Conservation (phyloP, 2,888 invertebrate genomes). For the Plagiodera versicolora region DNA sequence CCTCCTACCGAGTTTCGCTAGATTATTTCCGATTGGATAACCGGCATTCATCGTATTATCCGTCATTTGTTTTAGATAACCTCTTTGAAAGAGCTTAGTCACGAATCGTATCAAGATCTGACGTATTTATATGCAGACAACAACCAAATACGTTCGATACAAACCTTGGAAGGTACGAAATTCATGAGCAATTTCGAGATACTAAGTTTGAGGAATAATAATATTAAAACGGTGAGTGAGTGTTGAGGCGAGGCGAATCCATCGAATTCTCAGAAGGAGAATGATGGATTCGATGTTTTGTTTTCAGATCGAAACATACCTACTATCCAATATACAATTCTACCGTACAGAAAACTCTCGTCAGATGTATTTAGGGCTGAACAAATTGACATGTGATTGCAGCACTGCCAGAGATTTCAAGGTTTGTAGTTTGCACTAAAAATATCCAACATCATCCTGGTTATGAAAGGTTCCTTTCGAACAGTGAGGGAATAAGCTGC, state of each 20-base stretch:
- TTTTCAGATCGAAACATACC: slow-evolving; percentile 71
- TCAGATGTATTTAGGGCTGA: slow-evolving; percentile 71
- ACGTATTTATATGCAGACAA: slow-evolving; percentile 74
- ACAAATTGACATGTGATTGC: slow-evolving; percentile 79
- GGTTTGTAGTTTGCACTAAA: slow-evolving; percentile 54
- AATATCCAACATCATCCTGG: too few species aligned
- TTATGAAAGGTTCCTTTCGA: too few species aligned
- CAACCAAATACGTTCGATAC: slow-evolving; percentile 77
- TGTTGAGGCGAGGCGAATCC: too few species aligned
- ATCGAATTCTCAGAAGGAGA: neutral
- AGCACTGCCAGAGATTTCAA: slow-evolving; percentile 75
- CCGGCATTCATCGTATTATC: too few species aligned
- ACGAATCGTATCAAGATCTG: slow-evolving; percentile 72
- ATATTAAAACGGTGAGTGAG: slow-evolving; percentile 69
- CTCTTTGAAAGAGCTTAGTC: slow-evolving; percentile 68
- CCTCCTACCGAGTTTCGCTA: too few species aligned
- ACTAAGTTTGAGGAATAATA: slow-evolving; percentile 74
- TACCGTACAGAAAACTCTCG: slow-evolving; percentile 63
- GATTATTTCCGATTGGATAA: too few species aligned
- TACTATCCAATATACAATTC: slow-evolving; percentile 71
- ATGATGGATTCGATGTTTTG: slow-evolving; percentile 3
- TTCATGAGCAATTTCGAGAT: slow-evolving; percentile 76
- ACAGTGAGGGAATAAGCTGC: too few species aligned
- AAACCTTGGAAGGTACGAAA: slow-evolving; percentile 77
- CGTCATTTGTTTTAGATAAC: slow-evolving; percentile 62